A percentile compares a stretch with the other conserved stretches of the same genome.
Conservation (phyloP, 2,113 vertebrate genomes). For the Mionectes macconnelli region DNA sequence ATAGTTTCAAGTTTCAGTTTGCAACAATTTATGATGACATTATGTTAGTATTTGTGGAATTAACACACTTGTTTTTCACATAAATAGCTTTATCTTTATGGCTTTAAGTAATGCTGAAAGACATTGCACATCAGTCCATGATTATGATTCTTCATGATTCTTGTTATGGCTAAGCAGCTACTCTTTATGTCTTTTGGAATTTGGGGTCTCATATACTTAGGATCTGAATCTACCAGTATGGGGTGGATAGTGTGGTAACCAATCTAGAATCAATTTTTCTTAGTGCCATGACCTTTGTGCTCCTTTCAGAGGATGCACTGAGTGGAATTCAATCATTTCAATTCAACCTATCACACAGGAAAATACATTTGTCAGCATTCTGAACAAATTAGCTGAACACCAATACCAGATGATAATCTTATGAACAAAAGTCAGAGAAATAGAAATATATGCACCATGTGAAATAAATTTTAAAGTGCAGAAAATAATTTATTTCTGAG, state of each 20-base stretch:
- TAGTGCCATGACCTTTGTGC: not conserved
- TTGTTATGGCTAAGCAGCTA: not conserved
- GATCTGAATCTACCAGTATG: not conserved
- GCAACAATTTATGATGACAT: not conserved
- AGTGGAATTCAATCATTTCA: not conserved
- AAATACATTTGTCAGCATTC: not conserved
- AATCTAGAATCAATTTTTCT: not conserved
- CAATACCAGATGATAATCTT: not conserved
- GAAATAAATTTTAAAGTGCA: not conserved
- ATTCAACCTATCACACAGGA: not conserved
- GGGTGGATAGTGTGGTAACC: not conserved
- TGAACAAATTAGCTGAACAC: not conserved
- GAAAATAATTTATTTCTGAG: not conserved
- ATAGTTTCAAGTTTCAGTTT: not conserved
- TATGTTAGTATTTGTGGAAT: not conserved
- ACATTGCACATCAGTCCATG: accelerated
- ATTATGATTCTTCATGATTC: not conserved
- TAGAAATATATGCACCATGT: not conserved
- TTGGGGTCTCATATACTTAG: too few species aligned
- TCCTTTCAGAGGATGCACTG: not conserved
- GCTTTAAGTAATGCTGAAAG: not conserved
- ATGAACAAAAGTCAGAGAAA: not conserved
- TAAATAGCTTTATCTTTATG: not conserved
- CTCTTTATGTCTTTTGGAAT: not conserved
- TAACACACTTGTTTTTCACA: not conserved